Conservation (phyloP, 2,888 invertebrate species). For the Mythimna albipuncta region DNA sequence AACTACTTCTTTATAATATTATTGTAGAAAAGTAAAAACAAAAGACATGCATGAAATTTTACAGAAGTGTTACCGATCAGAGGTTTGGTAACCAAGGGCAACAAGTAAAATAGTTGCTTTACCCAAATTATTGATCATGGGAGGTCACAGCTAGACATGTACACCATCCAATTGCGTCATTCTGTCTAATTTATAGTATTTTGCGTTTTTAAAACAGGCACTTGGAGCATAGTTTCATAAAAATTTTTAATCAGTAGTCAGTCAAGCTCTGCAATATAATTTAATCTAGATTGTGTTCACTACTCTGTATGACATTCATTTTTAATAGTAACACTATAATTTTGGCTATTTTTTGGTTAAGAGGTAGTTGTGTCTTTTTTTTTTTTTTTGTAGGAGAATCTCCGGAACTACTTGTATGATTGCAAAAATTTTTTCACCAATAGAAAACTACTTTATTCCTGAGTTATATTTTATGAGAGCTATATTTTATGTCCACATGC, state of each 20-base stretch:
- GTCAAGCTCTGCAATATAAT: conserved; percentile 35
- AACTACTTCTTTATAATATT: not conserved
- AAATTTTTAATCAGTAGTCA: conserved; percentile 41
- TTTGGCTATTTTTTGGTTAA: not conserved
- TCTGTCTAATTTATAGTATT: not conserved
- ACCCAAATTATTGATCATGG: conserved; percentile 22
- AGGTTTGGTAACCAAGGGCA: not conserved
- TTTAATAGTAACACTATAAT: not conserved
- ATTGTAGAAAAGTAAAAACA: not conserved
- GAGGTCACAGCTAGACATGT: not conserved
- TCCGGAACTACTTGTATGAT: no score
- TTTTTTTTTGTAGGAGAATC: no score
- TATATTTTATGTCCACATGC: no score
- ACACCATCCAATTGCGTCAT: not conserved
- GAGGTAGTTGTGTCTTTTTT: no score
- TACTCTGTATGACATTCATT: not conserved
- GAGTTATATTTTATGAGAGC: no score
- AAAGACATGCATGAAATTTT: not conserved
- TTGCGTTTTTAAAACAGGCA: not conserved
- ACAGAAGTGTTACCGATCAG: not conserved
- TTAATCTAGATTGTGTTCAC: conserved; percentile 35
- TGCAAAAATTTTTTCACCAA: no score
- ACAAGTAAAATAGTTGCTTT: conserved; percentile 13
- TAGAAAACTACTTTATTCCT: no score
- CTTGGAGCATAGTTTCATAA: conserved; percentile 1